Conservation (phyloP, 2,113 vertebrate genomes). For the Jacana jacana region DNA sequence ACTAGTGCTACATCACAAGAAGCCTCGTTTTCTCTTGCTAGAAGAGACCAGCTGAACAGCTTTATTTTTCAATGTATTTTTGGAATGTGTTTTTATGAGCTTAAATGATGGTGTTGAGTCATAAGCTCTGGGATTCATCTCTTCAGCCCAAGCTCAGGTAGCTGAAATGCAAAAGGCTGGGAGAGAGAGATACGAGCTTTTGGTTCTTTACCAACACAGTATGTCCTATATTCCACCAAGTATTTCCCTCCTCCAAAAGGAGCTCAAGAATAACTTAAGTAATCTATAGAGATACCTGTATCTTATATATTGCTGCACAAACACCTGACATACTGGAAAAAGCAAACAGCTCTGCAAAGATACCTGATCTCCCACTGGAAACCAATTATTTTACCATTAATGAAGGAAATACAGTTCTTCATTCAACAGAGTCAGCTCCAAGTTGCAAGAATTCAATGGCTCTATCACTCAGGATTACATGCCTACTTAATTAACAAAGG, state of each 20-base stretch:
- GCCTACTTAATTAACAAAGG: neutral
- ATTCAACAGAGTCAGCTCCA: neutral
- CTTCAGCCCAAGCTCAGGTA: conserved; percentile 20
- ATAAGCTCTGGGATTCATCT: conserved; percentile 58
- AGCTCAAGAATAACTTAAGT: neutral
- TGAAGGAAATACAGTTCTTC: neutral
- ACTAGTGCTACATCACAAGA: conserved; percentile 8
- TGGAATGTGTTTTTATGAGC: conserved; percentile 55
- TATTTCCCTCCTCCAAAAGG: neutral
- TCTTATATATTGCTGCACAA: neutral
- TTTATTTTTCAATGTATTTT: conserved; percentile 60
- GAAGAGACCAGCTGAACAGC: conserved; percentile 12
- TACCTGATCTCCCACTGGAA: neutral
- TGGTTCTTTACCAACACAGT: neutral
- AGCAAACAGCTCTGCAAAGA: neutral
- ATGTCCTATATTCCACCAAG: neutral
- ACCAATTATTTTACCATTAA: neutral
- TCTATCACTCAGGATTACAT: neutral
- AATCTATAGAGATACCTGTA: neutral
- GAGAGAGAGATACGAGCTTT: conserved; percentile 1
- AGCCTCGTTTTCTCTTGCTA: neutral
- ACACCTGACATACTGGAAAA: neutral
- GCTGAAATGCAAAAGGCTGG: conserved; percentile 26
- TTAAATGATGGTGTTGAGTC: conserved; percentile 44
- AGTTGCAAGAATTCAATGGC: neutral